Evolutionary conservation across 2,888 invertebrate genomes (phyloP).

Genomic region (Diplolepis rosae): DNA sequence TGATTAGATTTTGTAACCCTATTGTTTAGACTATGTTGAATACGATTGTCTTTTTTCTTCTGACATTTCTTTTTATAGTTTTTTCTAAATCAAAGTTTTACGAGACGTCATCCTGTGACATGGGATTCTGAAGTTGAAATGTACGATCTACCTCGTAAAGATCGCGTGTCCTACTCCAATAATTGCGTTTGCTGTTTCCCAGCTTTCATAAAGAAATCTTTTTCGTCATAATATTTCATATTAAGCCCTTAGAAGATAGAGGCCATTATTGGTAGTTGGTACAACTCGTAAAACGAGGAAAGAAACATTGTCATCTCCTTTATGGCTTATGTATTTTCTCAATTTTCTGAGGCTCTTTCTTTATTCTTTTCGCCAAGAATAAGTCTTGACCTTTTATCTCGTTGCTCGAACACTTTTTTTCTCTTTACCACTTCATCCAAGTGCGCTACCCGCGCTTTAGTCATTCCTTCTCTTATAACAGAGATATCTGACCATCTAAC

Average conservation of each 20-base stretch:
- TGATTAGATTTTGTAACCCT: too few species aligned
- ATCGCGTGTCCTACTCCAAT: constrained; percentile 15
- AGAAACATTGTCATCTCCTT: constrained; percentile 20
- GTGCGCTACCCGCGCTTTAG: not conserved
- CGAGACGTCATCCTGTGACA: constrained; percentile 1
- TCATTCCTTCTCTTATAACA: not conserved
- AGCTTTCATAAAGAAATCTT: constrained; percentile 8
- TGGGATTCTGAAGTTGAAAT: constrained; percentile 14
- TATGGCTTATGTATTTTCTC: constrained; percentile 19
- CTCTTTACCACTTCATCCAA: not conserved
- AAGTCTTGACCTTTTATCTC: constrained; percentile 11
- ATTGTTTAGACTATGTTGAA: constrained; percentile 6
- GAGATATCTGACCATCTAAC: not conserved
- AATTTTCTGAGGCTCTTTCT: not conserved
- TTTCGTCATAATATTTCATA: constrained; percentile 11
- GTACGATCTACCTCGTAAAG: constrained; percentile 14
- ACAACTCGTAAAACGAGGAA: constrained; percentile 22
- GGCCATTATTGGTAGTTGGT: constrained; percentile 12
- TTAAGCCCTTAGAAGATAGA: not conserved
- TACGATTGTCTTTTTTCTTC: constrained; percentile 20
- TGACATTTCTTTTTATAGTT: constrained; percentile 4
- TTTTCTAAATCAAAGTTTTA: constrained; percentile 20
- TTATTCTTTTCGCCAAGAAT: not conserved
- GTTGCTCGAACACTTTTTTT: not conserved
- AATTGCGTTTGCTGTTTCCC: constrained; percentile 13